A percentile compares a stretch with the other conserved stretches of the same genome.
Evolutionary conservation across 2,113 vertebrate genomes (phyloP).

Genomic region (Triplophysa tibetana): DNA sequence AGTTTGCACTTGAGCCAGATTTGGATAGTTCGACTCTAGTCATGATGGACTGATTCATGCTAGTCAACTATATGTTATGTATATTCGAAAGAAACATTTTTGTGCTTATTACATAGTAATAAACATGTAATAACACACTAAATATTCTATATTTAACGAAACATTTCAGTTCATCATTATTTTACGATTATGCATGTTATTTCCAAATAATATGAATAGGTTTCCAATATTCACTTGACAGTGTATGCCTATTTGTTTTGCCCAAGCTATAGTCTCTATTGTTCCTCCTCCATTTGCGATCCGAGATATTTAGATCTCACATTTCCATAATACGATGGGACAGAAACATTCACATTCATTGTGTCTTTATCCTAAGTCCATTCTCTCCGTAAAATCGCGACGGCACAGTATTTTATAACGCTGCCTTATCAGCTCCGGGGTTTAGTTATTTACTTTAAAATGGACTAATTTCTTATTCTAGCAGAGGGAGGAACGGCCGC

Average conservation of each 20-base stretch:
- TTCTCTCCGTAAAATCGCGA: conserved; percentile 69
- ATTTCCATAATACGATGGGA: conserved; percentile 68
- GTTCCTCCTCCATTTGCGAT: conserved; percentile 53
- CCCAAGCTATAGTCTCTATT: conserved; percentile 38
- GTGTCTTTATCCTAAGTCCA: conserved; percentile 69
- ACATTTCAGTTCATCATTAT: neutral
- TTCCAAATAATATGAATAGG: neutral
- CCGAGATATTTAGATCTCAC: conserved; percentile 63
- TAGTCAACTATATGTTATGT: neutral
- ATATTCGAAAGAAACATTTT: too few species aligned
- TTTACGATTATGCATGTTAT: neutral
- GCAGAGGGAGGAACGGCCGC: conserved; percentile 77
- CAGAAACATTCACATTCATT: conserved; percentile 66
- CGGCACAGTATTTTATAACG: conserved; percentile 76
- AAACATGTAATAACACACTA: neutral
- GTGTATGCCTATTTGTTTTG: conserved; percentile 10
- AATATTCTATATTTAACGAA: neutral
- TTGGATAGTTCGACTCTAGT: neutral
- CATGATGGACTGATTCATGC: neutral
- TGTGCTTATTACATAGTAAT: neutral
- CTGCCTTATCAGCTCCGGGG: conserved; percentile 76
- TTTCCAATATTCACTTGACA: conserved; percentile 15
- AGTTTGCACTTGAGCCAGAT: neutral
- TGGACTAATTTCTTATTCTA: conserved; percentile 86
- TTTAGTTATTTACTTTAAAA: conserved; percentile 86